Conservation (phyloP, 2,888 invertebrate genomes). For the Drosophila mercatorum region DNA sequence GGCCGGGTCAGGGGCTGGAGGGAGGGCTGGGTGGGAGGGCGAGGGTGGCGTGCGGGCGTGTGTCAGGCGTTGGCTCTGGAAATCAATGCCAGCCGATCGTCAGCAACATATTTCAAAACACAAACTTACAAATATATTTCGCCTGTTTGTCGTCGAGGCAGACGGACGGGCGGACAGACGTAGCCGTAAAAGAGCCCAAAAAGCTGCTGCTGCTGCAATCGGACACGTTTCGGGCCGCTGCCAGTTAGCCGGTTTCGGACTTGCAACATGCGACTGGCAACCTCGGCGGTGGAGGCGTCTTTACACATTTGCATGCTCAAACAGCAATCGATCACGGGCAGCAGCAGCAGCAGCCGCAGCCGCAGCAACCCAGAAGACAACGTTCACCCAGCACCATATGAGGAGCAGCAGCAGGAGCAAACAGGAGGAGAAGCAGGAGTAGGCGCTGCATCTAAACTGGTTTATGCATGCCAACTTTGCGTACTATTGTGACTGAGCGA, state of each 20-base stretch:
- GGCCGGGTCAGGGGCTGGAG: background rate
- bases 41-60: slow-evolving; percentile 22
- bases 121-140: slow-evolving; percentile 76
- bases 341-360: slow-evolving; percentile 39
- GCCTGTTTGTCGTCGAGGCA: slow-evolving; percentile 64
- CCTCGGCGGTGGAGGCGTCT: slow-evolving; percentile 76
- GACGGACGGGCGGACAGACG: background rate
- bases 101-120: slow-evolving; percentile 74
- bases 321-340: slow-evolving; percentile 77
- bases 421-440: slow-evolving; percentile 1
- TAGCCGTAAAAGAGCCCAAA: slow-evolving; percentile 30
- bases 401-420: slow-evolving; percentile 29
- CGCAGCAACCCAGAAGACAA: slow-evolving; percentile 43
- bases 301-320: slow-evolving; percentile 81
- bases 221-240: slow-evolving; percentile 65
- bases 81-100: slow-evolving; percentile 77
- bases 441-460: slow-evolving; percentile 52
- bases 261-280: slow-evolving; percentile 48
- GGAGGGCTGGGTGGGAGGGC: background rate
- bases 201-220: slow-evolving; percentile 49
- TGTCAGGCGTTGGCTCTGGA: slow-evolving; percentile 43
- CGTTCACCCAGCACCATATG: slow-evolving; percentile 59
- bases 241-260: slow-evolving; percentile 68
- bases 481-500: slow-evolving; percentile 58
- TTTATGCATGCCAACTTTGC: slow-evolving; percentile 54